Base-by-base conservation (phyloP, 2,797 vertebrate species). In the Champsocephalus esox region DNA sequence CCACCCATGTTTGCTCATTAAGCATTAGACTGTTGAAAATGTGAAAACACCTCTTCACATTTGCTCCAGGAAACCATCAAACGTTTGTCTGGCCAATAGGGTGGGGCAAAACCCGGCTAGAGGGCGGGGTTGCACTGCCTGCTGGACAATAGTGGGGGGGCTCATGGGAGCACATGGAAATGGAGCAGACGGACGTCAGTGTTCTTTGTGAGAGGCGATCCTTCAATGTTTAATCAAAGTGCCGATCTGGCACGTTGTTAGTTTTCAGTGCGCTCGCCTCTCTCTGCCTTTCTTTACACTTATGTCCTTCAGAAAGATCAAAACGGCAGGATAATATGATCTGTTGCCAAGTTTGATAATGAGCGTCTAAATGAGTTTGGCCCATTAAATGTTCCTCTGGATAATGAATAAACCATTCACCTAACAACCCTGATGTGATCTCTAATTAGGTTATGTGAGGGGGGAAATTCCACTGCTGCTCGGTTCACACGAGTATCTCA, bases 151-250 rank as follows among this genome's bases (percentile, higher is more conserved):
- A 70, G 58, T 24, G 66, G 19, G 14, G 17, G 45, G 61, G 66
- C 73, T 81, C 75, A 24, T 54, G 61, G 75, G 77, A 77, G 81
- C 75, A 66, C 32, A 55, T 64, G 41, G 48, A 68, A 77, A 70
- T 61, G 38, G 16, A 70, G 73, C 32, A 91, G 93, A 68, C 67
- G 64, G 38, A 63, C 43, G 38, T 73, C 81, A 77, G 68, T 38
- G 64, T 62, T 87, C 93, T 96, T 95, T 95, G 91, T 93, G 94
- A 92, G 70, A 93, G 94, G 93, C 92, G 89, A 95, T 95, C 92
- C 89, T 92, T 96, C 94, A 95, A 94, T 93, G 93, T 94, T 95
- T 95, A 94, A 96, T 96, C 94, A 59, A 86, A 87, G 89, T 87
- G 70, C 89, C 79, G 79, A 89, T 87, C 90, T 85, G 89, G 73